Evolutionary conservation across 2,888 invertebrate genomes (phyloP).

Genomic region (Trimorus sp.): DNA sequence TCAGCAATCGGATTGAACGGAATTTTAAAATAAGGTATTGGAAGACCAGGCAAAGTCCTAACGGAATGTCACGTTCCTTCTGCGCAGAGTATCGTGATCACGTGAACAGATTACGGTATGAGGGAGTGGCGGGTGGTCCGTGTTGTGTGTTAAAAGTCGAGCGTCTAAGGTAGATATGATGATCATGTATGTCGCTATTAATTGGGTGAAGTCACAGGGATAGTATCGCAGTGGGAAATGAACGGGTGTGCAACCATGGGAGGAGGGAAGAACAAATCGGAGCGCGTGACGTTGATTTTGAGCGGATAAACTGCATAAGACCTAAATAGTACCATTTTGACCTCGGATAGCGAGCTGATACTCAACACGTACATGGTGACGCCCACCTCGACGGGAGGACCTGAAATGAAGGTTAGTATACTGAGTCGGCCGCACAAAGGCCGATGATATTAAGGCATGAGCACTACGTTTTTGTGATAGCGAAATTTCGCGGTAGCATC

Average conservation of each 20-base stretch:
- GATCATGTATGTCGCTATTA: constrained; percentile 26
- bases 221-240: constrained; percentile 28
- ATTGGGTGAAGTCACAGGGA: constrained; percentile 34
- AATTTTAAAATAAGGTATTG: not conserved
- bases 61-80: constrained; percentile 1
- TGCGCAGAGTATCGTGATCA: constrained; percentile 22
- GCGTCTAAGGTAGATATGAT: constrained; percentile 30
- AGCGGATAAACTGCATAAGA: constrained; percentile 77
- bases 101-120: constrained; percentile 32
- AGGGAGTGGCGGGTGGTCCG: constrained; percentile 29
- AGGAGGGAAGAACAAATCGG: constrained; percentile 35
- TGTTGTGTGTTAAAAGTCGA: constrained; percentile 45
- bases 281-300: constrained; percentile 69
- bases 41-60: not conserved
- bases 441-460: constrained; percentile 53
- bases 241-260: constrained; percentile 47
- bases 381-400: constrained; percentile 90
- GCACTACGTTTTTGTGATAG: constrained; percentile 43
- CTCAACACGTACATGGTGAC: constrained; percentile 92
- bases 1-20: not conserved
- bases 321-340: constrained; percentile 88
- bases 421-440: constrained; percentile 77
- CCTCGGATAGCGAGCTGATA: constrained; percentile 92
- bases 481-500: constrained; percentile 6
- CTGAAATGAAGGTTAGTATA: constrained; percentile 84